Evolutionary conservation across 2,797 vertebrate genomes (phyloP).

Genomic region (Tamandua tetradactyla): DNA sequence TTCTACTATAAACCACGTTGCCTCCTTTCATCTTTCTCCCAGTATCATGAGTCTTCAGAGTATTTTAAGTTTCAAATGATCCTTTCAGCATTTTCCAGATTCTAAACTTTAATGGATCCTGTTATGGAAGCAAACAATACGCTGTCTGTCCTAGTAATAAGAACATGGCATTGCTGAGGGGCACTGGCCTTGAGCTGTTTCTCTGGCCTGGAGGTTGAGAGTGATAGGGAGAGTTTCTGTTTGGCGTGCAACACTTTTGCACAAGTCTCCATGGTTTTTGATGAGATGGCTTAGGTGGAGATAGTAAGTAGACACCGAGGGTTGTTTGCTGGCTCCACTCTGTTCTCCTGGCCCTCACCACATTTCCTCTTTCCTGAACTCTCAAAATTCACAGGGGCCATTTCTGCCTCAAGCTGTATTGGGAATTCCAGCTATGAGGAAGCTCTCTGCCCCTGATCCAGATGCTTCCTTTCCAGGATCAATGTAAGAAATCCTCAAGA

Average conservation of each 20-base stretch:
- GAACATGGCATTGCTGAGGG: background rate
- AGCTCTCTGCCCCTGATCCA: background rate
- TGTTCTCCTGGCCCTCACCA: background rate
- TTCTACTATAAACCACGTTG: background rate
- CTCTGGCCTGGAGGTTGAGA: background rate
- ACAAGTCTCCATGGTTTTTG: background rate
- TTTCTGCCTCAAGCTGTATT: background rate
- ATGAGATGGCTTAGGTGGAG: background rate
- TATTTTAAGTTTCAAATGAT: background rate
- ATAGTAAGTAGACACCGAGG: background rate
- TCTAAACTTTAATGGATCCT: background rate
- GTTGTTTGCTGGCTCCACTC: background rate
- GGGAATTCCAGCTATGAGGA: background rate
- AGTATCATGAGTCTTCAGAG: background rate
- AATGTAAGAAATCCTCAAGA: background rate
- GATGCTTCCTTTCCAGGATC: background rate
- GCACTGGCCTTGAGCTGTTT: background rate
- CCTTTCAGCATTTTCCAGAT: background rate
- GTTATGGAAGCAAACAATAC: background rate
- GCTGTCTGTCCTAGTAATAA: background rate
- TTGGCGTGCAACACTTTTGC: background rate
- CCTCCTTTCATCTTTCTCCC: background rate
- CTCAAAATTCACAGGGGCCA: background rate
- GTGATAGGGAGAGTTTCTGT: background rate
- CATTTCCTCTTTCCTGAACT: background rate